Conservation (phyloP, 2,888 invertebrate species). For the Parnassius glacialis region DNA sequence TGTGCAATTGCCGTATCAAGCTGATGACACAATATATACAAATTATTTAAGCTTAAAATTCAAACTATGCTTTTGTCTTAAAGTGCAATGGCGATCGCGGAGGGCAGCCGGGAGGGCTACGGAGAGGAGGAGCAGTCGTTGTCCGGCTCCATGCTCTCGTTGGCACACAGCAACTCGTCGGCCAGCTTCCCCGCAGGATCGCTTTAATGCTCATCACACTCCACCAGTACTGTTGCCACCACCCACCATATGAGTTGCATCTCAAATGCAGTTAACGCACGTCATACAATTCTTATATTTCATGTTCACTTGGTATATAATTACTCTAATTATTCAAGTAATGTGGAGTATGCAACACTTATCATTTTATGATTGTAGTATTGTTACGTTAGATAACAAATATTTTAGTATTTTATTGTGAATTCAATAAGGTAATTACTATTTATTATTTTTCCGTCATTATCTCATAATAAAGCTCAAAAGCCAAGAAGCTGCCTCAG, state of each 20-base stretch:
- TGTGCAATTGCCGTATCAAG: too few species aligned
- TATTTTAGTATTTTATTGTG: too few species aligned
- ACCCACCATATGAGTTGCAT: not conserved
- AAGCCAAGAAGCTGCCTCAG: too few species aligned
- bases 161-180: slow-evolving; percentile 97
- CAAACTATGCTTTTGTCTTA: slow-evolving; percentile 36
- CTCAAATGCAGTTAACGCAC: not conserved
- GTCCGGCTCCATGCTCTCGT: slow-evolving; percentile 96
- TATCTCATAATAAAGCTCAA: too few species aligned
- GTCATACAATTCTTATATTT: not conserved
- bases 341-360: not conserved
- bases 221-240: slow-evolving; percentile 27
- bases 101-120: slow-evolving; percentile 93
- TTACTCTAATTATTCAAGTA: not conserved
- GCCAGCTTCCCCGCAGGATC: slow-evolving; percentile 93
- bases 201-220: slow-evolving; percentile 69
- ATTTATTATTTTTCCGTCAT: too few species aligned
- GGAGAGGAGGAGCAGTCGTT: slow-evolving; percentile 95
- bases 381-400: not conserved
- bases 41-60: too few species aligned
- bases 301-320: not conserved
- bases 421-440: too few species aligned
- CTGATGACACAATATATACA: too few species aligned
- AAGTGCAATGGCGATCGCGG: slow-evolving; percentile 94
- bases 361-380: not conserved